Evolutionary conservation across 30 jellyfish, hydroid and myxozoan genomes (phyloP), one percentile per base, ranked within the genome.

Genomic region (Cassiopea xamachana): DNA sequence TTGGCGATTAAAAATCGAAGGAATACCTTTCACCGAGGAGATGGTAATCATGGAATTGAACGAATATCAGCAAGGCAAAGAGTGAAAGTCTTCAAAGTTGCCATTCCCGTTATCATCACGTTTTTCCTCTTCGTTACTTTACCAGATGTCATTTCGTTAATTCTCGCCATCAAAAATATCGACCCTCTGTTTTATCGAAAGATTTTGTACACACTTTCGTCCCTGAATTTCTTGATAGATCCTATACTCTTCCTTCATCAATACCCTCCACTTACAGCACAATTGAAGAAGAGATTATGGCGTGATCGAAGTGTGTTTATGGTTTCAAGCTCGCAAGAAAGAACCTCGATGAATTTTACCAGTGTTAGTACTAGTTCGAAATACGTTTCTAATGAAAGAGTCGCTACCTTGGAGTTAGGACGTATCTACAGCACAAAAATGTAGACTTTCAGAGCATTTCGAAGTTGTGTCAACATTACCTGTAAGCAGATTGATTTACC

Each of bases 181-280:
- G 87, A 86, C 39, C 93, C 93, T 7, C n/a, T 73, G 14, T 75
- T 27, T 17, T 73, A 86, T 49, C 87, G 93, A 6, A 86, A 60
- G 70, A 8, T 86, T n/a, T 75, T 86, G 55, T 86, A 86, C 71
- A 86, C 93, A 15, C 10, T 86, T 46, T 79, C 93, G 51, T 44
- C 82, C 73, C 49, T 86, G 55, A 69, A 86, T 61, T 13, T 86
- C 39, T 48, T 86, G 7, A 46, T 86, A 43, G 93, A 86, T 49
- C 93, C 93, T 17, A n/a, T 86, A 39, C 81, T 86, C 45, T 75
- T 86, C 48, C 81, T 86, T 51, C 75, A 86, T 73, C 87, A 74
- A 46, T 86, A 73, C 49, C 93, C 93, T 4, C 92, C 85, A 3
- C 60, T 84, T 48, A 58, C 85, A 46, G 62, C 73, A 27, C 75